Evolutionary conservation across 2,888 invertebrate genomes (phyloP).

Genomic region (Heterodera filipjevi): DNA sequence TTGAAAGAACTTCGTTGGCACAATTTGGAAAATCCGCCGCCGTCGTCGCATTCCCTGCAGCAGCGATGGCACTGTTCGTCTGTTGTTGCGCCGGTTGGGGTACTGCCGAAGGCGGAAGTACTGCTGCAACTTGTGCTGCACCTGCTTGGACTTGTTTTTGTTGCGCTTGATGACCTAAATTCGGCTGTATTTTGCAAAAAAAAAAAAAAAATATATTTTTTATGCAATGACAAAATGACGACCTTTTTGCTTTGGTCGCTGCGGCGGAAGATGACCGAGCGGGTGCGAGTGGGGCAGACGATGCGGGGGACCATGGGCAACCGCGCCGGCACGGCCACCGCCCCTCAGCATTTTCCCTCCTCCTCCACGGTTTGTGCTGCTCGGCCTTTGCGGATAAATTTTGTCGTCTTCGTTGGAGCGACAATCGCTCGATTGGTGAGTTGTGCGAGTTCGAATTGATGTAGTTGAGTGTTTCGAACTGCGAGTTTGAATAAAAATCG

Average conservation of each 20-base stretch:
- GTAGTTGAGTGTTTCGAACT: not conserved
- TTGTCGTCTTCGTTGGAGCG: not conserved
- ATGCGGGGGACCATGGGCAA: not conserved
- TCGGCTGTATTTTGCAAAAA: not conserved
- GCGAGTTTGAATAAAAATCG: no score
- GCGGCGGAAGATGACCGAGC: not conserved
- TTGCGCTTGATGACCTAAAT: not conserved
- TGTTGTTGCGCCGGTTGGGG: not conserved
- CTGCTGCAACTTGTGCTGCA: not conserved
- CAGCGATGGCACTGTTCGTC: not conserved
- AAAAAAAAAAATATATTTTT: not conserved
- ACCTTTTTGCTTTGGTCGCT: not conserved
- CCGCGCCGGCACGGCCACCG: not conserved
- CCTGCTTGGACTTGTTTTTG: not conserved
- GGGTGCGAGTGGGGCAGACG: not conserved
- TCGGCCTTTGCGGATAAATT: not conserved
- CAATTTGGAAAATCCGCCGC: constrained; percentile 5
- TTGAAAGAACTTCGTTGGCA: constrained; percentile 22
- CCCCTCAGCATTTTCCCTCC: not conserved
- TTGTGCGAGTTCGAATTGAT: not conserved
- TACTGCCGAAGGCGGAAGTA: not conserved
- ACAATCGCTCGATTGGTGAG: not conserved
- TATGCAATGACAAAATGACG: not conserved
- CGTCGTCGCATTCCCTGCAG: not conserved
- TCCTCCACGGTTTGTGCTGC: not conserved